Base-by-base conservation (phyloP, 2,888 invertebrate species). In the Ypsolopha sequella region DNA sequence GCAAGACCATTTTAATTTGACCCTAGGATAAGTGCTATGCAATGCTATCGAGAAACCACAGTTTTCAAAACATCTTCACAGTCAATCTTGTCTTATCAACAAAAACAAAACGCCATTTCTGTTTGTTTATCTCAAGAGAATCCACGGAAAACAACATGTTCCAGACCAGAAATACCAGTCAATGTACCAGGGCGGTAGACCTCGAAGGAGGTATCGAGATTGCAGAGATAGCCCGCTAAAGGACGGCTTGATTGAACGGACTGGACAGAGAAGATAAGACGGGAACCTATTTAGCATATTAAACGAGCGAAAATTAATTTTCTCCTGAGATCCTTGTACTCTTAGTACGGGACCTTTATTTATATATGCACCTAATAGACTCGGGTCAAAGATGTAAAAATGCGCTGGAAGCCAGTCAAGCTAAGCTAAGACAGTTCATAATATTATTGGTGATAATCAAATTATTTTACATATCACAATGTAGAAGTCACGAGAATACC, bases 221-320 rank as follows among this genome's bases (percentile, higher is more conserved):
- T 66, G 71, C 61, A 63, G 59, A 70, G 82, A 84, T 82, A 82
- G 63, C 66, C 62, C 55, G 65, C 64, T 79, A 81, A 80, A 80
- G 80, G 84, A 85, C 84, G 80, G 73, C 68, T 79, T 85, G 84
- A 85, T 84, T 81, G 84, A 85, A 79, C 80, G 80, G 64, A 74
- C 70, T 73, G 80, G 82, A 82, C 84, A 78, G 72, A 63, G 58
- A 55, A 11, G 80, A 84, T 82, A 84, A 80, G 61, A 56, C 60
- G 56, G 65, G 66, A 70, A 24, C 66, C 75, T 77, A 82, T 84
- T 82, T 80, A 24, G 80, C 84, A 84, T 85, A 81, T 72, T 84
- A 76, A 82, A 84, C 78, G 80, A 82, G 78, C 63, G 65, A 62
- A 75, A 84, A 84, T 84, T 80, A 82, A 81, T 84, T 81, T 80